phyloP scores from a whole-genome alignment of 53 echinoderm and acorn worm genomes.

The Zoroaster sp. region DNA sequence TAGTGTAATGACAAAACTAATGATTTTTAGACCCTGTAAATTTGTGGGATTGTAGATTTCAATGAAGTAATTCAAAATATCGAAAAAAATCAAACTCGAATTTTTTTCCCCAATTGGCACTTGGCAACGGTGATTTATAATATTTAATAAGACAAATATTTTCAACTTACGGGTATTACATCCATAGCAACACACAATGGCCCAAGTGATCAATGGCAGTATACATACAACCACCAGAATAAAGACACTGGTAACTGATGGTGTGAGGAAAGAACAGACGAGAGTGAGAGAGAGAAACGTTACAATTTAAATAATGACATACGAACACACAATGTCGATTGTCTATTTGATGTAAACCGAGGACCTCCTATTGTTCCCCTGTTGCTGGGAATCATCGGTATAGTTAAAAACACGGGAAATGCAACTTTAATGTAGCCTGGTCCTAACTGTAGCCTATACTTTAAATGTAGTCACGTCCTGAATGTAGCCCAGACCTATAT shows the following conservation, averaged over 20 bases:
- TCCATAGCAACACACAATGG: constrained; percentile 57
- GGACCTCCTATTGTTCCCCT: neutral
- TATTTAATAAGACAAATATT: neutral
- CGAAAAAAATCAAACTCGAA: neutral
- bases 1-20: neutral
- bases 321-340: neutral
- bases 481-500: too few species aligned
- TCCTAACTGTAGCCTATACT: too few species aligned
- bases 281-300: neutral
- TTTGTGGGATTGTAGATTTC: too few species aligned
- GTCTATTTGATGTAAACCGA: neutral
- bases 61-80: too few species aligned
- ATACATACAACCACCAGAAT: constrained; percentile 28
- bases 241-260: neutral
- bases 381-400: neutral
- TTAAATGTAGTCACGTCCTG: too few species aligned
- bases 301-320: neutral
- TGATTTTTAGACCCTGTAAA: neutral
- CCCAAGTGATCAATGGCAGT: constrained; percentile 43
- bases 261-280: neutral
- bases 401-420: neutral
- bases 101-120: neutral
- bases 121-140: neutral
- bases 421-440: too few species aligned
- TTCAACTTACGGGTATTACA: constrained; percentile 42